phyloP scores from a whole-genome alignment of 2,113 vertebrate species.

The Fulmarus glacialis region DNA sequence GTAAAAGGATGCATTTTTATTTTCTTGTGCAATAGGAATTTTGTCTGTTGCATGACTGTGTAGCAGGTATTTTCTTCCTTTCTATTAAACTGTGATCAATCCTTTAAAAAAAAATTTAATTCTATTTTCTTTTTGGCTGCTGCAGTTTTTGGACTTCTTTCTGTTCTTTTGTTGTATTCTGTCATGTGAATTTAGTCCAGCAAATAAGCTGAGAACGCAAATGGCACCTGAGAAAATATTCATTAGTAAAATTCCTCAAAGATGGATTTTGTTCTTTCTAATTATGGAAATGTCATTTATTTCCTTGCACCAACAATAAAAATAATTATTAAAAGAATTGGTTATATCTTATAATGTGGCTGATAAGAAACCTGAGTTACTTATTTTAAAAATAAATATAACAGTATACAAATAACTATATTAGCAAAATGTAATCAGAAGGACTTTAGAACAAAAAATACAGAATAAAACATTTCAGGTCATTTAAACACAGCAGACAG shows the following conservation, averaged over 20 bases:
- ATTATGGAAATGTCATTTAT: neutral
- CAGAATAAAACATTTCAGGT: neutral
- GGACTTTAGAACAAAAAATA: neutral
- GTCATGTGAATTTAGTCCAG: slow-evolving; percentile 45
- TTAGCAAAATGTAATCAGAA: neutral
- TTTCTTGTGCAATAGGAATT: neutral
- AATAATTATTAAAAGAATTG: neutral
- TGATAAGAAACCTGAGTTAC: neutral
- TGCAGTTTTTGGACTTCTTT: slow-evolving; percentile 63
- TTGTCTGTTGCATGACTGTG: neutral
- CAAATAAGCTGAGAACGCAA: slow-evolving; percentile 35
- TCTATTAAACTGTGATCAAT: neutral
- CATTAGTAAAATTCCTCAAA: neutral
- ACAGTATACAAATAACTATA: neutral
- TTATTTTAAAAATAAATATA: slow-evolving; percentile 7
- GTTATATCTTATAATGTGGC: neutral
- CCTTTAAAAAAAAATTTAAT: neutral
- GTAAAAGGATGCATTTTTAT: neutral
- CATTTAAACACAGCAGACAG: neutral
- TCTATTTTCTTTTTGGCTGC: neutral
- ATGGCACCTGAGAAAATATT: slow-evolving; percentile 56
- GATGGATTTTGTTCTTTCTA: slow-evolving; percentile 7
- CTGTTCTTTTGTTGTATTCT: slow-evolving; percentile 66
- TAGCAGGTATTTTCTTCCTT: slow-evolving; percentile 4
- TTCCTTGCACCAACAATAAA: neutral